Evolutionary conservation across 2,113 vertebrate species (phyloP).

Genomic region (Ia io): DNA sequence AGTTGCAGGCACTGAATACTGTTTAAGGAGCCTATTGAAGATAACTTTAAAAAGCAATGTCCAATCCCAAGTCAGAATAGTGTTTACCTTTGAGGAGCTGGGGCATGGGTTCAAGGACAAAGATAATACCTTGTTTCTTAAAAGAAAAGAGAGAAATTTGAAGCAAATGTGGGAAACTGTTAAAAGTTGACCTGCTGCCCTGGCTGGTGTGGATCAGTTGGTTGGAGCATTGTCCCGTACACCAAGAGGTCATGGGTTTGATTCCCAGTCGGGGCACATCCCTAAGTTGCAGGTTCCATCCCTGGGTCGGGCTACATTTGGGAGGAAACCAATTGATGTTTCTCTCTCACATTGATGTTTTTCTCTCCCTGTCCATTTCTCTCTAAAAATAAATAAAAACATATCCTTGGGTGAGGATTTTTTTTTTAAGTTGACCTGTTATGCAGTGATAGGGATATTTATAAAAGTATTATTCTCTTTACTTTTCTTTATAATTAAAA

Average conservation of each 20-base stretch:
- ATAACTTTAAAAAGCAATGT: neutral
- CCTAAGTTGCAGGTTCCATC: too few species aligned
- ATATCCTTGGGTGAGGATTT: too few species aligned
- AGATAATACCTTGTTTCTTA: neutral
- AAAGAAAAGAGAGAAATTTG: neutral
- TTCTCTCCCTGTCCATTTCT: too few species aligned
- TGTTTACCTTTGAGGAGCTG: neutral
- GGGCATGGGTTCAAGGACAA: neutral
- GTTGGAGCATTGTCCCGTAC: too few species aligned
- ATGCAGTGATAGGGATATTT: neutral
- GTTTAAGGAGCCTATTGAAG: neutral
- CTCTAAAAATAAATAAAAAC: too few species aligned
- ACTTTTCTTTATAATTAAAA: neutral
- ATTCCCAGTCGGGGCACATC: too few species aligned
- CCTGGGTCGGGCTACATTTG: too few species aligned
- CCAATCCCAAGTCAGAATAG: neutral
- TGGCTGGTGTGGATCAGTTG: too few species aligned
- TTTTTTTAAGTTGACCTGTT: neutral
- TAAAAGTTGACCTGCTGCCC: neutral
- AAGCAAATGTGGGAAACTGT: neutral
- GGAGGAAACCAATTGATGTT: too few species aligned
- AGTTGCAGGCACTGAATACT: neutral
- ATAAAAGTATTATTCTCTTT: neutral
- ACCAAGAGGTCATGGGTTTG: too few species aligned
- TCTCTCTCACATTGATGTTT: too few species aligned